phyloP scores from a whole-genome alignment of 2,797 vertebrate species.

The Rousettus madagascariensis region DNA sequence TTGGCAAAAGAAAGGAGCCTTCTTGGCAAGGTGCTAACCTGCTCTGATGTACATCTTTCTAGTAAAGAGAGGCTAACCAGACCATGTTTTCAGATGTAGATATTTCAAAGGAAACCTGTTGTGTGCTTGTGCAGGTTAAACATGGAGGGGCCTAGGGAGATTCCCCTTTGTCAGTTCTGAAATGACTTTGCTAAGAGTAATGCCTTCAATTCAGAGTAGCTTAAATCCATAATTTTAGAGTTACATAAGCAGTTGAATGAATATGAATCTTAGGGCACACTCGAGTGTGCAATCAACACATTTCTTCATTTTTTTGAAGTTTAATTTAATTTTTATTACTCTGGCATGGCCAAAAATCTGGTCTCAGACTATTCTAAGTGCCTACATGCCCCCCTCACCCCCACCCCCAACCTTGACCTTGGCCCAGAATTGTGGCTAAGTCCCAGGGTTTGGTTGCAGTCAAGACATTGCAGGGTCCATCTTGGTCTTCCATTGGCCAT shows the following conservation, averaged over 20 bases:
- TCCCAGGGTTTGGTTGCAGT: neutral
- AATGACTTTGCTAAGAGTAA: neutral
- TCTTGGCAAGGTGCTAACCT: neutral
- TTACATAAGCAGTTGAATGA: neutral
- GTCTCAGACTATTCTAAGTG: neutral
- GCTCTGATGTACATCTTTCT: neutral
- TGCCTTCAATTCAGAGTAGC: neutral
- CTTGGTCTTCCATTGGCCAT: neutral
- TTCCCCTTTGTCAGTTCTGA: neutral
- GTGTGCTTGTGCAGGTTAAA: neutral
- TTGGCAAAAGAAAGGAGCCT: neutral
- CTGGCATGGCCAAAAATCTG: neutral
- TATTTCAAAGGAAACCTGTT: slow-evolving; percentile 25
- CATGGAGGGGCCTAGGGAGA: no score
- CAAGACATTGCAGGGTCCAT: neutral
- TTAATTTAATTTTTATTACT: neutral
- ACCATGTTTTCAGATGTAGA: neutral
- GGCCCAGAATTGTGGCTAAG: neutral
- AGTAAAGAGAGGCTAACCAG: neutral
- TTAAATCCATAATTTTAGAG: neutral
- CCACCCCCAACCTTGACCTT: neutral
- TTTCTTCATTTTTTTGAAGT: slow-evolving; percentile 36
- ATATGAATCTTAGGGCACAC: neutral
- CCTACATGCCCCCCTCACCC: no score
- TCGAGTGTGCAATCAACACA: neutral